Conservation (phyloP, 1,140 invertebrate genomes). For the Tetramorium alpestre region DNA sequence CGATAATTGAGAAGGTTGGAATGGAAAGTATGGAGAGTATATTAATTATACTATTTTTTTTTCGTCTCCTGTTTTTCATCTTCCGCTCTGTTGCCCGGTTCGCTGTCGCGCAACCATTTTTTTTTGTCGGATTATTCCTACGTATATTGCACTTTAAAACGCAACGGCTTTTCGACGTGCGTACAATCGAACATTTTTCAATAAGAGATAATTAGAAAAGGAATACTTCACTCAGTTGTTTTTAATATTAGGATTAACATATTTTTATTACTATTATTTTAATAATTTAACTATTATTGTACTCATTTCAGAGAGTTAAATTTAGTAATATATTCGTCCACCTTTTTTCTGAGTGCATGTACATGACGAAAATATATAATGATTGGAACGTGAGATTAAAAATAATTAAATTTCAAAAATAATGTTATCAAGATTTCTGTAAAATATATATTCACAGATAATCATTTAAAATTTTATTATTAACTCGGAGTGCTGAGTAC, state of each 20-base stretch:
- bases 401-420: background rate
- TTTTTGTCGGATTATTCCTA: slow-evolving; percentile 31
- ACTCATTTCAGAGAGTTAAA: background rate
- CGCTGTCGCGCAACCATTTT: slow-evolving; percentile 17
- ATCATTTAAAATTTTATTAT: background rate
- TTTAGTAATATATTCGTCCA: background rate
- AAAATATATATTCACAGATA: background rate
- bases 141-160: background rate
- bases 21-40: slow-evolving; percentile 29
- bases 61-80: slow-evolving; percentile 10
- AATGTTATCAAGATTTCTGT: background rate
- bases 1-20: slow-evolving; percentile 37
- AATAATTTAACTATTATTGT: background rate
- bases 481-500: background rate
- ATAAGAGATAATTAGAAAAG: background rate
- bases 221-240: no score
- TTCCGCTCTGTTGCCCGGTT: background rate
- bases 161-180: background rate
- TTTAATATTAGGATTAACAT: background rate
- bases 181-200: background rate
- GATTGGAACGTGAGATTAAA: background rate
- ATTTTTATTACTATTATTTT: background rate
- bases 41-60: slow-evolving; percentile 53
- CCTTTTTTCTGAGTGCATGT: background rate
- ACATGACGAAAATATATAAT: background rate